Evolutionary conservation across 2,797 vertebrate genomes (phyloP).

Genomic region (Sebastolobus altivelis): DNA sequence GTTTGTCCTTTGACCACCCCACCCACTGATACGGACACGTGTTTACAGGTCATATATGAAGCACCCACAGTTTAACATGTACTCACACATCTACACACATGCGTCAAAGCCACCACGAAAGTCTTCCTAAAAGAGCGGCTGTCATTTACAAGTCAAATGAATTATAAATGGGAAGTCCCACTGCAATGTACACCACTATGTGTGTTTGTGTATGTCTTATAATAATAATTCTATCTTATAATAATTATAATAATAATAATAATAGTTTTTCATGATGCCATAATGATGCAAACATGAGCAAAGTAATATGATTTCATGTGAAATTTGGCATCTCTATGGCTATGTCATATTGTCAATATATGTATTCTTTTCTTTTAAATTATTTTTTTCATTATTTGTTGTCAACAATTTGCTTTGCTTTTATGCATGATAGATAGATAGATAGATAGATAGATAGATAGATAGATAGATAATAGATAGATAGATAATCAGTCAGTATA

Average conservation of each 20-base stretch:
- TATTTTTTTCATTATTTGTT: not conserved
- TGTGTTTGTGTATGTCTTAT: not conserved
- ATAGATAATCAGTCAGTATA: not conserved
- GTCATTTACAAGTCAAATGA: constrained; percentile 67
- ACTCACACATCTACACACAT: not conserved
- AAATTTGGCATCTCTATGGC: not conserved
- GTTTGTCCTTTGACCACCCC: constrained; percentile 45
- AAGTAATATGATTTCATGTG: not conserved
- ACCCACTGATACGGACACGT: constrained; percentile 40
- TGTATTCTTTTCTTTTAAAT: not conserved
- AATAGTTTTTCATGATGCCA: not conserved
- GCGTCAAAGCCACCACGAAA: not conserved
- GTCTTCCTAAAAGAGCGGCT: constrained; percentile 15
- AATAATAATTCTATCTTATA: too few relatives aligned
- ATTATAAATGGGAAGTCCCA: constrained; percentile 13
- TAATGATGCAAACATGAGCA: not conserved
- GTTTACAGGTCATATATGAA: constrained; percentile 33
- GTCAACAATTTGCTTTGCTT: not conserved
- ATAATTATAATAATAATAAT: not conserved
- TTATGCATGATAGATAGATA: not conserved
- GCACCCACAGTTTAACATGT: constrained; percentile 24
- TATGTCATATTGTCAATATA: not conserved
- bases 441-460: not conserved
- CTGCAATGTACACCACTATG: not conserved
- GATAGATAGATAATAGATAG: not conserved